Evolutionary conservation across 2,888 invertebrate species (phyloP).

Genomic region (Drosophila monieri): DNA sequence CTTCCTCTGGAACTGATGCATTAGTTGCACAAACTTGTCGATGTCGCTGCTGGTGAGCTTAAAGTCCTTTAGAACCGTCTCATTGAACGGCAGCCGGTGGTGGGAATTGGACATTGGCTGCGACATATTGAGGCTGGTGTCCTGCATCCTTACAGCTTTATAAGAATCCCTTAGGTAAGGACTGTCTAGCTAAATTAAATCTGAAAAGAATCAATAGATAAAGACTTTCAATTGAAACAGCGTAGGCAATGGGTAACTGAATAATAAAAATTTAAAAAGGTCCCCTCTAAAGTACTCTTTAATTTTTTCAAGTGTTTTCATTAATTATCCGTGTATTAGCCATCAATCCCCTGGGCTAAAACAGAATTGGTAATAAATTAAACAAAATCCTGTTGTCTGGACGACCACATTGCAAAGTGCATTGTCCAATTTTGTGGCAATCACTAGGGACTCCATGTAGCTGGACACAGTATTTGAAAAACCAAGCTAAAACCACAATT

Average conservation of each 20-base stretch:
- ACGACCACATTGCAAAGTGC: constrained; percentile 1
- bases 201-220: constrained; percentile 12
- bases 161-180: not conserved
- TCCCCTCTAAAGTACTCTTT: no score
- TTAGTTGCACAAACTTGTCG: constrained; percentile 70
- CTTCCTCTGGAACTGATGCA: constrained; percentile 61
- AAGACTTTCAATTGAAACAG: not conserved
- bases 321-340: not conserved
- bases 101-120: constrained; percentile 28
- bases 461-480: not conserved
- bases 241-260: no score
- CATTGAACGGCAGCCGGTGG: constrained; percentile 39
- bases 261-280: no score
- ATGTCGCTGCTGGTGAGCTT: constrained; percentile 73
- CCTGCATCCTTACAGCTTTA: constrained; percentile 48
- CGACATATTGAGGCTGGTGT: constrained; percentile 41
- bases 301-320: no score
- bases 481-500: not conserved
- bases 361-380: not conserved
- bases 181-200: not conserved
- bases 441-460: not conserved
- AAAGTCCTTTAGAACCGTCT: constrained; percentile 46
- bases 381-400: not conserved
- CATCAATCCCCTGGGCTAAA: not conserved
- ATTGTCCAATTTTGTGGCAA: not conserved